Evolutionary conservation across 2,888 invertebrate species (phyloP).

Genomic region (Gastracanthus pulcherrimus): DNA sequence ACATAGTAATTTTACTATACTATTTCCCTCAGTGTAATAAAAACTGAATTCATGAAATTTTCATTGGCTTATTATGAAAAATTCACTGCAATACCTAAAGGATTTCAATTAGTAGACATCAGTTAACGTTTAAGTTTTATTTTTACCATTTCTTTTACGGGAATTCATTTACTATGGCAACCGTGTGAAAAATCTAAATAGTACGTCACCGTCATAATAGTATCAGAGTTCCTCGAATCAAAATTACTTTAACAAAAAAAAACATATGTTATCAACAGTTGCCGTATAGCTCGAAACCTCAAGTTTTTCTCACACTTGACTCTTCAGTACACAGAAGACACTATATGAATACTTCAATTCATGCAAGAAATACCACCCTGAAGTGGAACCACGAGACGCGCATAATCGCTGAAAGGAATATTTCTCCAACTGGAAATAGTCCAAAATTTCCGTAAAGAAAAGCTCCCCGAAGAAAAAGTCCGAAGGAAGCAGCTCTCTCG

Average conservation of each 20-base stretch:
- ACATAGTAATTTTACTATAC: too few relatives aligned
- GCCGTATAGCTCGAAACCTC: background rate
- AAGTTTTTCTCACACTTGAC: conserved; percentile 36
- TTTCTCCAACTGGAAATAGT: background rate
- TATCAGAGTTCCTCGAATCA: background rate
- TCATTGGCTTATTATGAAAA: too few relatives aligned
- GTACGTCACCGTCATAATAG: too few relatives aligned
- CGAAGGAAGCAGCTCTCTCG: background rate
- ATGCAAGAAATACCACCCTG: conserved; percentile 28
- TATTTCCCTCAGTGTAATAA: too few relatives aligned
- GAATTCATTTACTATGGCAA: too few relatives aligned
- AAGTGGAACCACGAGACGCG: conserved; percentile 11
- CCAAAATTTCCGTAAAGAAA: background rate
- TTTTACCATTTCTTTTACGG: too few relatives aligned
- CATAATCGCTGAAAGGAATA: conserved; percentile 42
- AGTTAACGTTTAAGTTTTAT: too few relatives aligned
- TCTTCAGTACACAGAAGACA: background rate
- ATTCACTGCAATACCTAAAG: too few relatives aligned
- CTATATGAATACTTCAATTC: conserved; percentile 7
- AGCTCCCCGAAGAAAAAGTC: background rate
- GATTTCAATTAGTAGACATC: too few relatives aligned
- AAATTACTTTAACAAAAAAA: background rate
- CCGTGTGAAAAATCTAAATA: too few relatives aligned
- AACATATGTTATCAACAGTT: background rate
- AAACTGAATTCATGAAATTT: too few relatives aligned